Evolutionary conservation across 2,888 invertebrate genomes (phyloP).

Genomic region (Ornithoptera alexandrae): DNA sequence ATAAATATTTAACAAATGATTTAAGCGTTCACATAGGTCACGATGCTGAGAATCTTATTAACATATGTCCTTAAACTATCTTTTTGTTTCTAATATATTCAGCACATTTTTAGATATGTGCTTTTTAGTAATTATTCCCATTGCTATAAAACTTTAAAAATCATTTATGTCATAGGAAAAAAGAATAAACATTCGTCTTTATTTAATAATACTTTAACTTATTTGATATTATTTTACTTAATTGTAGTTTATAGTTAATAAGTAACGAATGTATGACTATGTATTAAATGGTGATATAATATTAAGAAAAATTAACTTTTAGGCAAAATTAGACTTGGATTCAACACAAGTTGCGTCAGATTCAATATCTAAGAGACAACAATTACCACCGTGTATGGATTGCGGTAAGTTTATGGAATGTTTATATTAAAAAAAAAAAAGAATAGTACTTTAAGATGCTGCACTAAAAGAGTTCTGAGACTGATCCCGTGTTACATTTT

Average conservation of each 20-base stretch:
- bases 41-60: background rate
- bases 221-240: too few species aligned
- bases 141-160: background rate
- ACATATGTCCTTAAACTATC: background rate
- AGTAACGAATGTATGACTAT: too few species aligned
- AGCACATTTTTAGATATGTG: background rate
- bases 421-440: too few species aligned
- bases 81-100: background rate
- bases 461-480: too few species aligned
- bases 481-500: too few species aligned
- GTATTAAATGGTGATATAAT: background rate
- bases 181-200: background rate
- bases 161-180: background rate
- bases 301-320: conserved; percentile 14
- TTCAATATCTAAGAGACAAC: conserved; percentile 33
- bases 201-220: background rate
- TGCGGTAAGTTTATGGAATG: conserved; percentile 49
- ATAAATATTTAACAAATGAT: conserved; percentile 18
- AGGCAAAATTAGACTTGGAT: conserved; percentile 44
- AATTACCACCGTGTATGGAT: conserved; percentile 53
- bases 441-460: too few species aligned
- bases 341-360: conserved; percentile 34
- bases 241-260: too few species aligned
- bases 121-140: background rate
- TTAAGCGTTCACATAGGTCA: background rate